A percentile compares a stretch with the other conserved stretches of the same genome.
phyloP scores from a whole-genome alignment of 1,140 invertebrate genomes.

The Eupristina koningsbergeri region DNA sequence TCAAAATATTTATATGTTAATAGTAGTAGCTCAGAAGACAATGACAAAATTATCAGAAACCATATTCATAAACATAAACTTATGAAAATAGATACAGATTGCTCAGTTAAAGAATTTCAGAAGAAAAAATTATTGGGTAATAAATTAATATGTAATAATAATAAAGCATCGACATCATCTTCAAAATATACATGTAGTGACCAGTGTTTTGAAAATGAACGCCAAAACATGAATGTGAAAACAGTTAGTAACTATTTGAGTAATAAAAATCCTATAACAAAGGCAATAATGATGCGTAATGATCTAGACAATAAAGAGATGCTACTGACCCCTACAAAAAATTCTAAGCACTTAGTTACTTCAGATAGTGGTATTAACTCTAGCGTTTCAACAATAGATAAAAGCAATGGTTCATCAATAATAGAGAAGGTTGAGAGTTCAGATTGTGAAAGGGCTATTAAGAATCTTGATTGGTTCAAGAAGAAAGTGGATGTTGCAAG shows the following conservation, averaged over 20 bases:
- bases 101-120: conserved; percentile 50
- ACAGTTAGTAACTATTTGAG: not conserved
- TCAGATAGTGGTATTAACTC: conserved; percentile 68
- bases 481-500: conserved; percentile 63
- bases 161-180: conserved; percentile 39
- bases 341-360: conserved; percentile 53
- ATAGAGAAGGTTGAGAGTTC: conserved; percentile 57
- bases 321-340: conserved; percentile 56
- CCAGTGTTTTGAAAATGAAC: conserved; percentile 52
- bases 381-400: conserved; percentile 63
- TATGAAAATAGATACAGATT: conserved; percentile 58
- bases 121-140: conserved; percentile 51
- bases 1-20: conserved; percentile 55
- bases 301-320: not conserved
- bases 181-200: not conserved
- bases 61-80: conserved; percentile 54
- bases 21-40: conserved; percentile 52
- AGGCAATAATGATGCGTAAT: not conserved
- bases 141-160: conserved; percentile 57
- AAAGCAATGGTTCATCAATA: conserved; percentile 51
- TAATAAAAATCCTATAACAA: conserved; percentile 11
- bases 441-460: conserved; percentile 61
- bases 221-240: conserved; percentile 47
- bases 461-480: conserved; percentile 61
- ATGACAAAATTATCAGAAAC: conserved; percentile 41